phyloP scores from a whole-genome alignment of 2,797 vertebrate species.

The Gymnoscopelus braueri region DNA sequence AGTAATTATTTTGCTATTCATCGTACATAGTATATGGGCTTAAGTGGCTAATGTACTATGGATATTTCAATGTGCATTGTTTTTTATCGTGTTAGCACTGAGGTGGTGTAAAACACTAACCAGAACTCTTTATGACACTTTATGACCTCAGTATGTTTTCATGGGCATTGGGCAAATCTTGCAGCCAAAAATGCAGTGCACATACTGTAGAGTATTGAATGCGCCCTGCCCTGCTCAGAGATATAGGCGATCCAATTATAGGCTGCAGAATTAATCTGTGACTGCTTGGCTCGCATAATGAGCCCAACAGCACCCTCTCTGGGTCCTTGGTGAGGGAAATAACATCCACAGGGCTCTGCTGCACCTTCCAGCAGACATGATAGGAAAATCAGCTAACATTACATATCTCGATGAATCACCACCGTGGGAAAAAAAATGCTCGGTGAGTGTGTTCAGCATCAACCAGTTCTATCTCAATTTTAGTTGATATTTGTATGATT shows the following conservation, averaged over 20 bases:
- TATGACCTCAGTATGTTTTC: slow-evolving; percentile 30
- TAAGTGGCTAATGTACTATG: background rate
- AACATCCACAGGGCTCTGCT: slow-evolving; percentile 23
- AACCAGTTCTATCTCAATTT: slow-evolving; percentile 16
- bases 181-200: slow-evolving; percentile 41
- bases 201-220: slow-evolving; percentile 32
- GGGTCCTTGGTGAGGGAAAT: slow-evolving; percentile 53
- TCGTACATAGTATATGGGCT: background rate
- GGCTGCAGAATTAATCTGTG: slow-evolving; percentile 65
- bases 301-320: slow-evolving; percentile 78
- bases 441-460: slow-evolving; percentile 10
- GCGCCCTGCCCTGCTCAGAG: slow-evolving; percentile 54
- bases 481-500: slow-evolving; percentile 20
- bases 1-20: background rate
- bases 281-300: slow-evolving; percentile 61
- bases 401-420: slow-evolving; percentile 52
- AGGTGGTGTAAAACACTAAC: background rate
- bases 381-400: slow-evolving; percentile 36
- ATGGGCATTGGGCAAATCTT: slow-evolving; percentile 49
- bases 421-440: slow-evolving; percentile 28
- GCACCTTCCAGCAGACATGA: slow-evolving; percentile 39
- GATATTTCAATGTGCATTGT: slow-evolving; percentile 2
- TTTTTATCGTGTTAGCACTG: background rate
- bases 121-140: slow-evolving; percentile 16
- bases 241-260: slow-evolving; percentile 71